Evolutionary conservation across 2,797 vertebrate genomes (phyloP).

Genomic region (Mus caroli): DNA sequence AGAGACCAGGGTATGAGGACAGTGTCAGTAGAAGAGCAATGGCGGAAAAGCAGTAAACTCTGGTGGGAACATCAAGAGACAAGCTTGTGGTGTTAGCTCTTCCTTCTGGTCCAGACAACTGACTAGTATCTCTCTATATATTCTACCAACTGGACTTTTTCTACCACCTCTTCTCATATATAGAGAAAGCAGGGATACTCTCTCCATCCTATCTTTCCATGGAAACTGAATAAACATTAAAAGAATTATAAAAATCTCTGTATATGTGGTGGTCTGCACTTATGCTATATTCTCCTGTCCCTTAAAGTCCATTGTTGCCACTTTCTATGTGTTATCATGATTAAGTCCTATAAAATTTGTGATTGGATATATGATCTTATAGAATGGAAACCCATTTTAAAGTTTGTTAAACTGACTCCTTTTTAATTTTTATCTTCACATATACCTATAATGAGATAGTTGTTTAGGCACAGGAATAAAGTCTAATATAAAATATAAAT

Average conservation of each 20-base stretch:
- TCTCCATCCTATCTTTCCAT: background rate
- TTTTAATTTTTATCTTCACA: conserved; percentile 2
- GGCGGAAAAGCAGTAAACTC: background rate
- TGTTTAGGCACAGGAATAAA: background rate
- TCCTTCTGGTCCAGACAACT: background rate
- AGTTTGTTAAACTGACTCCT: background rate
- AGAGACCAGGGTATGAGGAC: background rate
- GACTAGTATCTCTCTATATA: background rate
- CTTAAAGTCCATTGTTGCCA: background rate
- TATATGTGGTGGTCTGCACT: background rate
- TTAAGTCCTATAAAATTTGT: background rate
- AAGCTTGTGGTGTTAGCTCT: background rate
- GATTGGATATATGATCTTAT: background rate
- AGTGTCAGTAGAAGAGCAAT: background rate
- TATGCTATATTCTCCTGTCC: background rate
- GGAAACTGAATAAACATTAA: background rate
- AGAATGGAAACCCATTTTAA: background rate
- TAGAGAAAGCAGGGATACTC: background rate
- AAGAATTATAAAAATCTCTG: background rate
- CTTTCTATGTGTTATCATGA: background rate
- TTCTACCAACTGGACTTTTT: background rate
- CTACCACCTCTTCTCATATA: background rate
- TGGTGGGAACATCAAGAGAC: background rate
- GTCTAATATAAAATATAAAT: background rate
- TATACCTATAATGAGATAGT: background rate